phyloP scores from a whole-genome alignment of 2,113 vertebrate species.

The Alligator sinensis region DNA sequence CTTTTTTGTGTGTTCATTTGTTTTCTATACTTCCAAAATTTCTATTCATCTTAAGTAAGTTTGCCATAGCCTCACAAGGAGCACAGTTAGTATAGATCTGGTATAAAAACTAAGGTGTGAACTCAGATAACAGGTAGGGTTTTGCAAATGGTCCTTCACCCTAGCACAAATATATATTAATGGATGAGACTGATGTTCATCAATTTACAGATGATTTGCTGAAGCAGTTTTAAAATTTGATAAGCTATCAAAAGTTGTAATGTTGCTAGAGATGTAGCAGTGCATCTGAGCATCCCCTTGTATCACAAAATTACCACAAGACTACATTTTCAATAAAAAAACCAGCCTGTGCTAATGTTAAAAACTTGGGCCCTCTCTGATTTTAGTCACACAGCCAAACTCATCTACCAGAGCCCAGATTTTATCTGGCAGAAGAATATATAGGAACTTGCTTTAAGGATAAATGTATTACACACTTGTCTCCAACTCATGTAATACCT shows the following conservation, averaged over 20 bases:
- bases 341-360: conserved; percentile 61
- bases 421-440: conserved; percentile 53
- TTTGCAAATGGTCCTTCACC: conserved; percentile 73
- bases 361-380: conserved; percentile 51
- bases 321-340: conserved; percentile 58
- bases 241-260: conserved; percentile 69
- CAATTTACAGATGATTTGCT: conserved; percentile 76
- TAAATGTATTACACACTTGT: conserved; percentile 52
- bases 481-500: conserved; percentile 43
- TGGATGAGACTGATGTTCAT: conserved; percentile 75
- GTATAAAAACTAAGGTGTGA: conserved; percentile 61
- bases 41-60: conserved; percentile 57
- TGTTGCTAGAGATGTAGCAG: conserved; percentile 60
- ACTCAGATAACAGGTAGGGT: conserved; percentile 59
- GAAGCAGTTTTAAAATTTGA: conserved; percentile 74
- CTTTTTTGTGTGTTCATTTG: conserved; percentile 72
- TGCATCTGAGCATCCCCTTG: conserved; percentile 53
- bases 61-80: conserved; percentile 63
- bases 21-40: conserved; percentile 71
- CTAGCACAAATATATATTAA: conserved; percentile 63
- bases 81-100: conserved; percentile 55
- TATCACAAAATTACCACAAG: conserved; percentile 38
- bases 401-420: conserved; percentile 37
- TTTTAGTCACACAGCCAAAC: conserved; percentile 36
- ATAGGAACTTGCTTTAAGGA: conserved; percentile 53